Base-by-base conservation (phyloP, 2,888 invertebrate genomes). In the Drosophila vallismaia region DNA sequence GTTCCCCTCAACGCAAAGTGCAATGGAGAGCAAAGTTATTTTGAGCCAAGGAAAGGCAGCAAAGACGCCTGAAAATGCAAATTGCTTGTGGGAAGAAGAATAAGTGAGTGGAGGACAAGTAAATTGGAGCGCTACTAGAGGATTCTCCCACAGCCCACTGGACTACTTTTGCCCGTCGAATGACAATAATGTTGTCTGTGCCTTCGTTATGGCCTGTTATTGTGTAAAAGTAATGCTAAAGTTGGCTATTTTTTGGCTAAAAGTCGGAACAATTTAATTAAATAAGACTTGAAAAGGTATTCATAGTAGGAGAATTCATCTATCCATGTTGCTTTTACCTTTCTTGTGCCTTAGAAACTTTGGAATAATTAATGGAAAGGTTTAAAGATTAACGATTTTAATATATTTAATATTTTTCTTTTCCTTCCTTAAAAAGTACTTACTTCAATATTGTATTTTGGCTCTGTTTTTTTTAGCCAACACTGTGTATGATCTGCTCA, bases 101-200 rank as follows among this genome's bases (percentile, higher is more conserved):
- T 56, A 56, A 50, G 50, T 50, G 46, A 50, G 50, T 33, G 45
- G 57, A 58, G 40, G 51, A 57, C 29, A 28, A 46, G 33, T 52
- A 67, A 64, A 64, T 64, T 64, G 63, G 63, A 64, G 63, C 63
- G 63, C 63, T 64, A 51, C 68, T 58, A 26, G 68, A 67, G 68
- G 68, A 69, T 68, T 68, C 68, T 69, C 68, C 68, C 68, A 69
- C 68, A 69, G 68, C 68, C 68, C 68, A 69, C 68, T 69, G 68
- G 69, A 68, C 68, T 69, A 69, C 69, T 69, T 69, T 67, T 60
- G 48, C 48, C 29, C 29, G n/a, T 40, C 62, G 70, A 55, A 70
- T 62, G 70, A 70, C 70, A 70, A 70, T 70, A 70, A 70, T 70
- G 70, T 70, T 70, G 70, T 70, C 69, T 70, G 50, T 19, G 68